Evolutionary conservation across 2,888 invertebrate species (phyloP).

Genomic region (Muschampia plurimacula): DNA sequence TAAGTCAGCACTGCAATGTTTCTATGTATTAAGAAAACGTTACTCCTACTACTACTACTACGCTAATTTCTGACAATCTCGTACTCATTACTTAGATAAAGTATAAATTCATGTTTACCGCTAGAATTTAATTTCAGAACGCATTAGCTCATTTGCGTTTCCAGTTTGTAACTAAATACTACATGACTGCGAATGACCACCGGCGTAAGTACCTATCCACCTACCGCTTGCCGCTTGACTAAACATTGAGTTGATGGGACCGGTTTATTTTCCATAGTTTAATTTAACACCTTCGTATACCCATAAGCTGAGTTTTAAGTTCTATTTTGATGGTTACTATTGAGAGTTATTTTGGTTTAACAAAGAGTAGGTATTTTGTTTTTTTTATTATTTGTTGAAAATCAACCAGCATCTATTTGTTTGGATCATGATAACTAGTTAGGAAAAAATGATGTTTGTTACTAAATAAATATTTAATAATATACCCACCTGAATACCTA

Average conservation of each 20-base stretch:
- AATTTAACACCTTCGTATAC: slow-evolving; percentile 56
- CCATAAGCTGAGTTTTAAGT: slow-evolving; percentile 39
- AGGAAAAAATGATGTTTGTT: too few species aligned
- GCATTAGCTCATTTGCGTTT: slow-evolving; percentile 43
- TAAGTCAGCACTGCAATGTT: too few species aligned
- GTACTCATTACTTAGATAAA: not conserved
- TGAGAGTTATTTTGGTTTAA: too few species aligned
- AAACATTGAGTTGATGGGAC: slow-evolving; percentile 58
- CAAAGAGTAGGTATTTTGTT: not conserved
- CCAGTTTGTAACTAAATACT: slow-evolving; percentile 55
- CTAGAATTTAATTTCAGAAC: slow-evolving; percentile 27
- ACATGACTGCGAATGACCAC: slow-evolving; percentile 53
- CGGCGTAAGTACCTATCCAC: slow-evolving; percentile 47
- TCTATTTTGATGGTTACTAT: not conserved
- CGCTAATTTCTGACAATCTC: not conserved
- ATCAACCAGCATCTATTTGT: not conserved
- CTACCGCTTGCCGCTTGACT: slow-evolving; percentile 57
- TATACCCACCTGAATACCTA: too few species aligned
- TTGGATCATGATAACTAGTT: not conserved
- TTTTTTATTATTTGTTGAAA: too few species aligned
- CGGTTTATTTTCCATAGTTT: slow-evolving; percentile 59
- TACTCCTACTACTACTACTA: not conserved
- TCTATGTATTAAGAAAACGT: too few species aligned
- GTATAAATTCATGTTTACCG: slow-evolving; percentile 12
- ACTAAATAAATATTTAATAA: too few species aligned